Base-by-base conservation (phyloP, 2,113 vertebrate species). In the Barbus barbus region DNA sequence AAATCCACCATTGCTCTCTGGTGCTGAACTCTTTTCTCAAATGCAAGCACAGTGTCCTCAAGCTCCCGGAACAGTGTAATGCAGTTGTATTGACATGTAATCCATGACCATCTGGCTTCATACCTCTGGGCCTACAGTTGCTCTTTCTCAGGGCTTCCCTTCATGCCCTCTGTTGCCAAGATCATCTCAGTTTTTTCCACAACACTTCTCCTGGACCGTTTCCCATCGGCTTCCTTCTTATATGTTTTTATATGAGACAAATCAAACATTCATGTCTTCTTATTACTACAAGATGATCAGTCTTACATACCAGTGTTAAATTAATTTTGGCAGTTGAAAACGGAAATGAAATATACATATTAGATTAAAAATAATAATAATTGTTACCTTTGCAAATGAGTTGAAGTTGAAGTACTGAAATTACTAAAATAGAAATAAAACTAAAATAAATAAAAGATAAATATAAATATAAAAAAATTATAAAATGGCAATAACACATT, bases 41-140 rank as follows among this genome's bases (percentile, higher is more conserved):
- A 36, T 9, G 5, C 76, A 78, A 41, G 13, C 36, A 22, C 20
- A 24, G 76, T 78, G 22, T 41, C 33, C 33, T 78, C 53, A 78
- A 78, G 76, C 13, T 78, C 33, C 36, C n/a, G 22, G 33, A 61
- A 60, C 33, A 78, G 53, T 78, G 76, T 41, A 9, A 60, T 78
- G 33, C 53, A 38, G 76, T 5, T 38, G 33, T 41, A 38, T 41
- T 58, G 33, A 78, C 76, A 78, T 14, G n/a, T 78, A 41, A 78
- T 60, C 53, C 36, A 6, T 38, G 51, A 41, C 12, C 53, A 78
- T 78, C 22, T 78, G 74, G 13, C 3, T n/a, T 6, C 3, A 41
- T 13, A 61, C 53, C 33, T 60, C 22, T 78, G 75, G 33, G 33
- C 22, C 31, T 24, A 58, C 75, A 41, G 75, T 33, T 78, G 51